Evolutionary conservation across 2,797 vertebrate species (phyloP).

Genomic region (Cetoscarus ocellatus): DNA sequence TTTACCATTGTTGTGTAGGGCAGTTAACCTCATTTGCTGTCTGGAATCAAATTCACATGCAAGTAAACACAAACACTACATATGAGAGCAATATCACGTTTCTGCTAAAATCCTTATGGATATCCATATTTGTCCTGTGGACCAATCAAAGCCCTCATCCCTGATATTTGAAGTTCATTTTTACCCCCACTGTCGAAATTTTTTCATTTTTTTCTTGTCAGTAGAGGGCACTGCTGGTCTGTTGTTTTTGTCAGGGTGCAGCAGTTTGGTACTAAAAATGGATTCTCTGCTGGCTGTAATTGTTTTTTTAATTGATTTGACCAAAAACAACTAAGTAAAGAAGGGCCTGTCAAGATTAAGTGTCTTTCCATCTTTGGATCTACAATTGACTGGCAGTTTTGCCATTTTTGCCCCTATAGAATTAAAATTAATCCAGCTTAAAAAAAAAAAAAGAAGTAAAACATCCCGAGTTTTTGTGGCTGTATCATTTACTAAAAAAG

Average conservation of each 20-base stretch:
- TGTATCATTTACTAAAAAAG: background rate
- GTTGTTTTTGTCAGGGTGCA: background rate
- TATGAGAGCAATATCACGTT: background rate
- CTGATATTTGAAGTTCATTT: background rate
- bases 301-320: slow-evolving; percentile 8
- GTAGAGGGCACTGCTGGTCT: slow-evolving; percentile 63
- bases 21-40: too few species aligned
- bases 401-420: background rate
- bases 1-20: too few species aligned
- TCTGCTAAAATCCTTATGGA: too few species aligned
- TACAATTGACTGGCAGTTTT: background rate
- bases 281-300: slow-evolving; percentile 9
- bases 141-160: background rate
- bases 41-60: too few species aligned
- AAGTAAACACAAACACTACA: background rate
- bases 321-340: background rate
- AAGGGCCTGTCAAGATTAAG: too few species aligned
- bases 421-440: slow-evolving; percentile 1
- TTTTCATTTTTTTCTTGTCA: slow-evolving; percentile 31
- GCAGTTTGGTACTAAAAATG: background rate
- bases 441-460: slow-evolving; percentile 1
- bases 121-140: too few species aligned
- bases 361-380: background rate
- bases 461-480: slow-evolving; percentile 3
- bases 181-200: background rate